Conservation (phyloP, 2,113 vertebrate species). For the Mohoua ochrocephala region DNA sequence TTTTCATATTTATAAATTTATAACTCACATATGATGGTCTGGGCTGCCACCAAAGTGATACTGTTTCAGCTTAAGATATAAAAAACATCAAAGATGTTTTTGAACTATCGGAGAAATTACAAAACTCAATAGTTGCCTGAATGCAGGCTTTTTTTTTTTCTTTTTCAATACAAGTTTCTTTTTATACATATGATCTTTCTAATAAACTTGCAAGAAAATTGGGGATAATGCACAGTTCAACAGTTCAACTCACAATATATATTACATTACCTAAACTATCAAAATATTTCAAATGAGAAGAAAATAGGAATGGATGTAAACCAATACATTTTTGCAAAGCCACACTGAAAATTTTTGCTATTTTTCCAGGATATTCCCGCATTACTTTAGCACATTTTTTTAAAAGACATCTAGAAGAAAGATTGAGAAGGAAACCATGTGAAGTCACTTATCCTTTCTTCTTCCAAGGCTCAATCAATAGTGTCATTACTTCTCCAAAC, state of each 20-base stretch:
- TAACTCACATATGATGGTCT: constrained; percentile 44
- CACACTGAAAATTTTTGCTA: neutral
- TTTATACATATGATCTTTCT: constrained; percentile 28
- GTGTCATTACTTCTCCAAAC: neutral
- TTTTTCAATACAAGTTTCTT: neutral
- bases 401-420: neutral
- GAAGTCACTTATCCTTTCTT: neutral
- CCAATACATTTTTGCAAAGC: neutral
- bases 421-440: neutral
- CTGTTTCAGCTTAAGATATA: constrained; percentile 50
- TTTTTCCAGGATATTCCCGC: neutral
- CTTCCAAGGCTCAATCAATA: neutral
- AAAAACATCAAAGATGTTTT: constrained; percentile 67
- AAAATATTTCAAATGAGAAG: neutral
- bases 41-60: constrained; percentile 13
- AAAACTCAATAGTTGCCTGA: constrained; percentile 27
- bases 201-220: neutral
- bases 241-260: neutral
- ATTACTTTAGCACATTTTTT: neutral
- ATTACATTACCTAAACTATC: neutral
- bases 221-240: constrained; percentile 17
- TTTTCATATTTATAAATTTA: constrained; percentile 57
- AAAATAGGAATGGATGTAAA: neutral
- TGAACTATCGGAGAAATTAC: constrained; percentile 54
- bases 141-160: neutral